Base-by-base conservation (phyloP, 2,113 vertebrate genomes). In the Clinocottus analis region DNA sequence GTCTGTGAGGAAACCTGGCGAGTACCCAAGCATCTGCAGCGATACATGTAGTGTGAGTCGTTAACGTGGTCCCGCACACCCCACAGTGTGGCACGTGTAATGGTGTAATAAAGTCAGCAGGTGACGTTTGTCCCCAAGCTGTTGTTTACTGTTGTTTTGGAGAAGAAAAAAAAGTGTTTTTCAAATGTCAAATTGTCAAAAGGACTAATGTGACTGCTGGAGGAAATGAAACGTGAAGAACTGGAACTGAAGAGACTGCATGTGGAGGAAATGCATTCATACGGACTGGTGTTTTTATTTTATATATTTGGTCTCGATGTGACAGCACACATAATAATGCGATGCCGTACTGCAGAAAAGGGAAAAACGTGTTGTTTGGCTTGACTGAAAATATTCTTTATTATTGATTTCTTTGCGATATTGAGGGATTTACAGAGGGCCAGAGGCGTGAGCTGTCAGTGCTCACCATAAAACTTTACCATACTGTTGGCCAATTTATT, bases 1-100 rank as follows among this genome's bases (percentile, higher is more conserved):
- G 71, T 47, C 74, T 85, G 69, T 1, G 69, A 66, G 75, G 72
- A 63, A 33, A 84, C 68, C 67, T 56, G 65, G 27, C 60, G 66
- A 59, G 25, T 25, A 62, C 70, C 62, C 41, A 21, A 53, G 56
- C 35, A 35, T 49, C 71, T 35, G 3, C 8, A 10, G 1, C 3
- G 7, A 33, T 23, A 1, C 59, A 25, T 45, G 49, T 33, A 1
- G 64, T 2, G 31, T 49, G 35, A 43, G 29, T 7, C 21, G 62
- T 62, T 21, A 35, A n/a, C 39, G 0, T 39, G 12, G 0, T 47
- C 29, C 16, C 29, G 64, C 27, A 51, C 29, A 58, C 72, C 71
- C 74, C 60, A 51, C 10, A 61, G 37, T 74, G n/a, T 39, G 16
- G 27, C 68, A 55, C 4, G 35, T 63, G 67, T 5, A 7, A 82